These are phyloP conservation scores for Saturnia pavonia DNA, from an alignment of 2,888 invertebrate genomes.

Conservation along the genomic window DNA sequence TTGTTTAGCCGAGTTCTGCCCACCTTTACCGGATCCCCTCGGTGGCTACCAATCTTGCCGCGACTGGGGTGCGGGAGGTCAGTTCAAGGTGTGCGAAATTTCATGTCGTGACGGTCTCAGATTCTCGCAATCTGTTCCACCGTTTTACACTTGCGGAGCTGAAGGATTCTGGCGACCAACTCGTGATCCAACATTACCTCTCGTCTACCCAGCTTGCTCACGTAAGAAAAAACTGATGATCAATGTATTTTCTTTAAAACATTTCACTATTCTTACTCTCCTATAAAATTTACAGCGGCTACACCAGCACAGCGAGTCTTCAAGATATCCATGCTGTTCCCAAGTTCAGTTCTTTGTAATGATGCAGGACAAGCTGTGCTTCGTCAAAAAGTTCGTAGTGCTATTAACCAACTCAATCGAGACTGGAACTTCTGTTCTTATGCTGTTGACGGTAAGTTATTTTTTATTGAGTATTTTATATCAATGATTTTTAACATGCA, in stretches of 20 bases:
- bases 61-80: constrained; percentile 97
- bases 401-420: constrained; percentile 94
- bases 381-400: constrained; percentile 92
- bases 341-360: constrained; percentile 97
- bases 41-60: constrained; percentile 96
- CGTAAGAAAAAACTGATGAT: constrained; percentile 77
- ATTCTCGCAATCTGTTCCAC: constrained; percentile 96
- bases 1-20: constrained; percentile 93
- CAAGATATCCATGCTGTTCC: constrained; percentile 96
- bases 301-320: constrained; percentile 97
- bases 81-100: constrained; percentile 97
- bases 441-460: constrained; percentile 86
- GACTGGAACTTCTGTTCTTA: constrained; percentile 99
- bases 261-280: constrained; percentile 19
- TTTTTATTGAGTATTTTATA: neutral
- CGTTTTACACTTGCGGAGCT: constrained; percentile 98
- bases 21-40: constrained; percentile 92
- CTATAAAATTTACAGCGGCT: constrained; percentile 81
- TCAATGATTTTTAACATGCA: neutral
- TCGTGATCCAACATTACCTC: constrained; percentile 87
- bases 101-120: constrained; percentile 91
- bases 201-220: constrained; percentile 96
- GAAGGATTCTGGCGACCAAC: constrained; percentile 99
- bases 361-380: constrained; percentile 96
- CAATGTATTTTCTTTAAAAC: neutral